Evolutionary conservation across 2,113 vertebrate species (phyloP).

Genomic region (Corapipo altera): DNA sequence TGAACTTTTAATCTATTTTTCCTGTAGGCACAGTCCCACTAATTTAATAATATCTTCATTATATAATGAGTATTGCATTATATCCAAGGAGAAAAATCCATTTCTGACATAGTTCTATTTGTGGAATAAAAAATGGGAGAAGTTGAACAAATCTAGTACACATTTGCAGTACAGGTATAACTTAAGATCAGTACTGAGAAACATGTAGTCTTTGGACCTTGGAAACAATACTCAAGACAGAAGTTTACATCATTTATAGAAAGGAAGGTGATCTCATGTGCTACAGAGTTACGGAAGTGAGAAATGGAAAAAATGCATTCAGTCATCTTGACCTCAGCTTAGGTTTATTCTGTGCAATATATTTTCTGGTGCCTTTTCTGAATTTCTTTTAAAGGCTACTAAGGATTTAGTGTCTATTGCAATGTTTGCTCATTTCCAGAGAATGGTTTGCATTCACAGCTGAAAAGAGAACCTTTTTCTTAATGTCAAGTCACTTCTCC

Average conservation of each 20-base stretch:
- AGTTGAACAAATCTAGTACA: not conserved
- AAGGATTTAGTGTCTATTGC: not conserved
- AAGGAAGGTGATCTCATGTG: conserved; percentile 28
- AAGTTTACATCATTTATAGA: conserved; percentile 12
- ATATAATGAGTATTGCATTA: not conserved
- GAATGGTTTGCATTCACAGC: not conserved
- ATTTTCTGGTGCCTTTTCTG: not conserved
- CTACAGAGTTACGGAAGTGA: not conserved
- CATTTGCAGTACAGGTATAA: not conserved
- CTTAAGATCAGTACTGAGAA: not conserved
- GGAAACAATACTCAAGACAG: conserved; percentile 1
- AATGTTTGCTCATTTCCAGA: not conserved
- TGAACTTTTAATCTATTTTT: not conserved
- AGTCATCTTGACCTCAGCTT: not conserved
- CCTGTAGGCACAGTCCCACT: not conserved
- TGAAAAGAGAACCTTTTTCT: not conserved
- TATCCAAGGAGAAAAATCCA: not conserved
- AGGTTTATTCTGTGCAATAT: not conserved
- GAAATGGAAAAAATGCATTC: not conserved
- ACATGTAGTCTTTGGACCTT: not conserved
- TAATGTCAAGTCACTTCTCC: not conserved
- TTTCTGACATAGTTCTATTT: not conserved
- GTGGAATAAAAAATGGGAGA: not conserved
- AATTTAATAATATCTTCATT: not conserved
- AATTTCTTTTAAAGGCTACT: not conserved